Evolutionary conservation across 1,140 invertebrate genomes (phyloP), one percentile per base, ranked within the genome.

Genomic region (Hormaphis cornu): DNA sequence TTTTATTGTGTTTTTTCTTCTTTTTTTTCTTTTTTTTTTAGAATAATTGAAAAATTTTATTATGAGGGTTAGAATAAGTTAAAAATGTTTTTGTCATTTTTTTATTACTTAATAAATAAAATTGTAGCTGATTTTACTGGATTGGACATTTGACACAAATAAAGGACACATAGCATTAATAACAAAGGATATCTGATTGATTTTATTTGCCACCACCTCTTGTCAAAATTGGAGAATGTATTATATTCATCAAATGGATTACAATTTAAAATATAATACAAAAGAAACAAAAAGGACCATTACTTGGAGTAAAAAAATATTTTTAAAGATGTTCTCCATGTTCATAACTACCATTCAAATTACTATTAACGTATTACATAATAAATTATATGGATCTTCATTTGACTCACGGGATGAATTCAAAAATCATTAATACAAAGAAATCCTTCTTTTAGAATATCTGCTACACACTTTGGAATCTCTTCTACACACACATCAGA

Each of bases 101-200:
- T 66, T 50, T 66, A 66, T 50, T 35, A 66, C 6, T 35, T 35
- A n/a, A n/a, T n/a, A n/a, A n/a, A n/a, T 66, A 50, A 66, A 33
- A 66, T 50, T 66, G 61, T 66, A 66, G 61, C 61, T 63, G 59
- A 48, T 63, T 63, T 33, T 63, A 63, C 59, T 66, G 61, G 61
- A 66, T 50, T 66, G 61, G 46, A 66, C 46, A 66, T 66, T 66
- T 66, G 44, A 66, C 26, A 66, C 44, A 66, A 61, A 66, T 66
- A 66, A 66, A 66, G 61, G 44, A 66, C 61, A 46, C 59, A 33
- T 66, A 66, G 61, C 61, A 66, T 66, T 61, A 44, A 44, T 63
- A 30, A 66, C 28, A 48, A 50, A 66, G 44, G 61, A 66, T 66
- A 66, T 66, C 10, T 66, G 50, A 48, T 66, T 66, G 14, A 66